A percentile compares a stretch with the other conserved stretches of the same genome.
Evolutionary conservation across 2,797 vertebrate species (phyloP).

Genomic region (Novumbra hubbsi): DNA sequence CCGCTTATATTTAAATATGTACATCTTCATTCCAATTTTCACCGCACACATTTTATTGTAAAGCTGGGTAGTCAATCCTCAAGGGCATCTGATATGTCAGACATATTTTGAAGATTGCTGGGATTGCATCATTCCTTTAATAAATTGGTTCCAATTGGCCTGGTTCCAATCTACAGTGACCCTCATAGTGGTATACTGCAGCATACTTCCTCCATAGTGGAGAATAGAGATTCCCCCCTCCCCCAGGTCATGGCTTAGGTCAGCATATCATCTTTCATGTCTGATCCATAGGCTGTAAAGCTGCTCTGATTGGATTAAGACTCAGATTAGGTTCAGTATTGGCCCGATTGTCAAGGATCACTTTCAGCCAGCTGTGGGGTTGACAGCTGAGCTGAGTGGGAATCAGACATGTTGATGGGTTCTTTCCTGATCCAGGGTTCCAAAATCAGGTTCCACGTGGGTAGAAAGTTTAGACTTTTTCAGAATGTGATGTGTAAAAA

Average conservation of each 20-base stretch:
- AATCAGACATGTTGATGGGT: constrained; percentile 36
- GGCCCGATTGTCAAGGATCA: constrained; percentile 43
- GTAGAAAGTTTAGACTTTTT: neutral
- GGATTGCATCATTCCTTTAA: neutral
- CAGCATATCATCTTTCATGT: constrained; percentile 28
- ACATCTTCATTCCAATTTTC: neutral
- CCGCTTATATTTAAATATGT: constrained; percentile 2
- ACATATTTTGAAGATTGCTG: neutral
- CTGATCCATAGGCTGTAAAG: constrained; percentile 28
- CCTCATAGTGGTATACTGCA: neutral
- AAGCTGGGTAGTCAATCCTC: neutral
- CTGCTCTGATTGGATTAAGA: constrained; percentile 50
- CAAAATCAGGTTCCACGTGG: neutral
- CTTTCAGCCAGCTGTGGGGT: constrained; percentile 42
- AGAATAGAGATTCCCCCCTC: neutral
- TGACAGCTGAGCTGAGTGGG: constrained; percentile 43
- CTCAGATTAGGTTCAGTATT: constrained; percentile 46
- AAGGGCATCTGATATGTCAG: neutral
- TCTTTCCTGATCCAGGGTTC: constrained; percentile 20
- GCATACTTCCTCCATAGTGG: neutral
- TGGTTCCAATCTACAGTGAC: constrained; percentile 9
- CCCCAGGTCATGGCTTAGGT: constrained; percentile 18
- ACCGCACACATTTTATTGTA: neutral
- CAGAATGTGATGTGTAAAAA: neutral
- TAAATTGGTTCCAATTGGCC: neutral